A percentile compares a stretch with the other conserved stretches of the same genome.
phyloP scores from a whole-genome alignment of 2,113 vertebrate species.

The Megalops atlanticus region DNA sequence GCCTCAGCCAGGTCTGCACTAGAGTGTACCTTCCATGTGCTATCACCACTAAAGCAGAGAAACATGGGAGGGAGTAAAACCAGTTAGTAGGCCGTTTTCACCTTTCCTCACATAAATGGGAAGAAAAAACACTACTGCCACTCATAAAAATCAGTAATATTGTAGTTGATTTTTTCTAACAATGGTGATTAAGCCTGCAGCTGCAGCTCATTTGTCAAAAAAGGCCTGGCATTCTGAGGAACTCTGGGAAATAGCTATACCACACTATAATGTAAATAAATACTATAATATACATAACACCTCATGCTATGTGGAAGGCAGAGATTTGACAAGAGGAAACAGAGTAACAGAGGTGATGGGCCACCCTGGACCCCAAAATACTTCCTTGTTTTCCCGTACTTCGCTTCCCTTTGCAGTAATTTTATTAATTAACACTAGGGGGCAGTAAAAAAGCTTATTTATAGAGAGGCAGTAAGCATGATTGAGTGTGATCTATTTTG shows the following conservation, averaged over 20 bases:
- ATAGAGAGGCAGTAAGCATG: not conserved
- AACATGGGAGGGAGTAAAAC: too few species aligned
- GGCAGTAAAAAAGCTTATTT: constrained; percentile 56
- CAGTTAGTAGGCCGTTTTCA: too few species aligned
- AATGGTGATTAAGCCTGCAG: not conserved
- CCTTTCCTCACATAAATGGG: not conserved
- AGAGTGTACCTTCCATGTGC: too few species aligned
- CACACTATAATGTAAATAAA: too few species aligned
- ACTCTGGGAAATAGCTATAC: not conserved
- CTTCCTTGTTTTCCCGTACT: not conserved
- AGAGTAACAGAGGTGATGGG: not conserved
- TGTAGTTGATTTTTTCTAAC: too few species aligned
- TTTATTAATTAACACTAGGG: constrained; percentile 69
- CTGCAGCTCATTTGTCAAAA: not conserved
- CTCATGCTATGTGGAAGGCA: too few species aligned
- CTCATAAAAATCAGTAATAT: not conserved
- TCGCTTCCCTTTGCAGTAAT: not conserved
- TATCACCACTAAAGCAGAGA: too few species aligned
- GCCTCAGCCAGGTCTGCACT: too few species aligned
- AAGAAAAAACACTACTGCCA: not conserved
- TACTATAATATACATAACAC: too few species aligned
- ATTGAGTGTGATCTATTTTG: too few species aligned
- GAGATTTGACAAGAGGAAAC: not conserved
- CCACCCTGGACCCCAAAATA: not conserved
- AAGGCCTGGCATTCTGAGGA: not conserved